Evolutionary conservation across 2,888 invertebrate species (phyloP).

Genomic region (Drosophila helvetica): DNA sequence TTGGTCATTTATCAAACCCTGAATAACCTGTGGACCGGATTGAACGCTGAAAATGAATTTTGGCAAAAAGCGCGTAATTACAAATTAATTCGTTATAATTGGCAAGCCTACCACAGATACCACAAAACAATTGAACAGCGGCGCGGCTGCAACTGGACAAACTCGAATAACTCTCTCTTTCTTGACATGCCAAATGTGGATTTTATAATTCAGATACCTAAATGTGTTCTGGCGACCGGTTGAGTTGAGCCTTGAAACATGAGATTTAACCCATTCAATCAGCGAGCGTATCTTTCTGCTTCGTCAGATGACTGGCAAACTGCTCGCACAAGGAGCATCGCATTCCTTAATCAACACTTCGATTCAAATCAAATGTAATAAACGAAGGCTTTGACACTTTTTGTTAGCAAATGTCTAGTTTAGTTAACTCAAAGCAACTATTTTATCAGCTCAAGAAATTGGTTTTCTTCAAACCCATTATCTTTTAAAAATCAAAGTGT

Average conservation of each 20-base stretch:
- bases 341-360: neutral
- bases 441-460: too few relatives aligned
- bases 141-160: constrained; percentile 26
- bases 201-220: constrained; percentile 13
- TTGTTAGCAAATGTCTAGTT: too few relatives aligned
- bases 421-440: too few relatives aligned
- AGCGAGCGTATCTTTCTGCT: constrained; percentile 33
- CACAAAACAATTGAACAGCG: constrained; percentile 25
- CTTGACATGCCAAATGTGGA: constrained; percentile 8
- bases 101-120: constrained; percentile 38
- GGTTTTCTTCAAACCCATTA: too few relatives aligned
- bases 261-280: constrained; percentile 34
- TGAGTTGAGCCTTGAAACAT: constrained; percentile 44
- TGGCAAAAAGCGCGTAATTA: constrained; percentile 46
- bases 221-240: constrained; percentile 30
- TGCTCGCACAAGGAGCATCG: neutral
- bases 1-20: constrained; percentile 30
- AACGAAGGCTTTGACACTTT: too few relatives aligned
- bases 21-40: constrained; percentile 44
- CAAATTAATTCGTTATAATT: constrained; percentile 55
- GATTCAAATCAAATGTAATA: neutral
- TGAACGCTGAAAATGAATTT: constrained; percentile 18
- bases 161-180: constrained; percentile 23
- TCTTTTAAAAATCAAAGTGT: too few relatives aligned
- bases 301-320: neutral